Evolutionary conservation across 2,888 invertebrate species (phyloP), one percentile per base, ranked within the genome.

Genomic region (Tinea trinotella): DNA sequence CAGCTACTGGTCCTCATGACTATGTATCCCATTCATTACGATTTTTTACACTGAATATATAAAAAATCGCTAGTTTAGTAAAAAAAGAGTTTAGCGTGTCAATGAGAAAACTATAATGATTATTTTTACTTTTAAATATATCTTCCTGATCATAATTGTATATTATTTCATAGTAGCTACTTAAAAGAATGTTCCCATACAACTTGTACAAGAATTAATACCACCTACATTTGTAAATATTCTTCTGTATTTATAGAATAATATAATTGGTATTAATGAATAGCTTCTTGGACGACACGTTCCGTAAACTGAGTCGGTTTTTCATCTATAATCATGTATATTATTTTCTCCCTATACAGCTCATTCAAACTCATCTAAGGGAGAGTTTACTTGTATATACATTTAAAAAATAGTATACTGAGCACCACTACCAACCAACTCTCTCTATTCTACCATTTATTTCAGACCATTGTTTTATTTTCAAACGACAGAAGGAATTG

Each of bases 11-110:
- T 40, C 6, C 7, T 4, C 30, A n/a, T n/a, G 30, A 40, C n/a
- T 35, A 6, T 40, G 40, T 13, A 40, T 40, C 40, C 15, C 40
- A 40, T 40, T 40, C 40, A 40, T 40, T 40, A 40, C 40, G 40
- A 15, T 13, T 40, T 3, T 6, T 15, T 13, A 40, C n/a, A n/a
- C n/a, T n/a, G n/a, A n/a, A n/a, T n/a, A n/a, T n/a, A n/a, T n/a
- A n/a, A n/a, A n/a, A n/a, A n/a, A n/a, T n/a, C n/a, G 13, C 40
- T 40, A 40, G 30, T 30, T 4, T n/a, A 30, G 30, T 40, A 40
- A 40, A 40, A 40, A 40, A 15, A 15, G 15, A 15, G 24, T 40
- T 40, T 40, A 15, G 40, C 40, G 40, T 40, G 40, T 40, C 40
- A 12, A 40, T 40, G 40, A 12, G 40, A 40, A 40, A 40, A 15